A percentile compares a stretch with the other conserved stretches of the same genome.
These are phyloP conservation scores for Lophochroa leadbeateri DNA, from an alignment of 2,113 vertebrate genomes.

Conservation along the genomic window DNA sequence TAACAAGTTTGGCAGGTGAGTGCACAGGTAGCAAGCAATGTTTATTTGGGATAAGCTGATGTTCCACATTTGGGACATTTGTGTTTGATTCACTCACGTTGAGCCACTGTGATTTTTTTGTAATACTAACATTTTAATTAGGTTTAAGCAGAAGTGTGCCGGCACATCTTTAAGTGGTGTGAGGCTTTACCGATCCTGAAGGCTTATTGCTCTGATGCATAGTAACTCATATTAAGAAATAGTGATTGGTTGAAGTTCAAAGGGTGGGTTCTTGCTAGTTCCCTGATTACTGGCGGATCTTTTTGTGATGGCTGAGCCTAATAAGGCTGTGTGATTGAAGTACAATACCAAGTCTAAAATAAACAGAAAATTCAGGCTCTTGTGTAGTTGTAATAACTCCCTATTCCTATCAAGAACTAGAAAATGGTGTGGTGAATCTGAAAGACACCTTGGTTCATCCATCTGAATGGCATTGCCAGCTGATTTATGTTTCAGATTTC, in stretches of 20 bases:
- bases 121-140: background rate
- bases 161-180: background rate
- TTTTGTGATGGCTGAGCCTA: background rate
- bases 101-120: background rate
- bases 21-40: background rate
- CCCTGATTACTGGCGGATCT: background rate
- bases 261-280: background rate
- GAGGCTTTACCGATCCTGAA: background rate
- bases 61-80: no score
- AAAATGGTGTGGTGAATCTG: background rate
- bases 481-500: background rate
- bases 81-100: background rate
- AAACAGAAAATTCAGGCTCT: background rate
- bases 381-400: background rate
- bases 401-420: background rate
- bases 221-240: background rate
- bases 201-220: background rate
- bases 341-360: background rate
- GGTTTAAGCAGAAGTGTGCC: background rate
- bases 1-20: no score
- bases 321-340: background rate
- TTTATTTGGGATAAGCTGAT: background rate
- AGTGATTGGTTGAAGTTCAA: background rate
- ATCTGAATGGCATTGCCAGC: background rate
- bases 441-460: background rate